phyloP scores from a whole-genome alignment of 2,888 invertebrate genomes.

The Lepidocyrtoides sp. region DNA sequence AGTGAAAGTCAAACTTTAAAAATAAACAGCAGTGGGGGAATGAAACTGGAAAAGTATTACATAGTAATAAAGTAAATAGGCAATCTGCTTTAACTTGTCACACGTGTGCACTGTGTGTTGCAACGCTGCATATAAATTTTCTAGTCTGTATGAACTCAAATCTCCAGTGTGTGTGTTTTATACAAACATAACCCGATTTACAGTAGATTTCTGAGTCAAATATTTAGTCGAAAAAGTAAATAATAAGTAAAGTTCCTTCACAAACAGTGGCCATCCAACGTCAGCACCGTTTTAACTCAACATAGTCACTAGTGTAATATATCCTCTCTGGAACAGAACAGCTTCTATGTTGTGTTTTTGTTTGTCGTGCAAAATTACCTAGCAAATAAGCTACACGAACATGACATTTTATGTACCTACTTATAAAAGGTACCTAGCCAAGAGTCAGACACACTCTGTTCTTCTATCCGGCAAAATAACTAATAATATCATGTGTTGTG shows the following conservation, averaged over 20 bases:
- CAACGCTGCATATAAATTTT: background rate
- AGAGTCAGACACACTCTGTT: background rate
- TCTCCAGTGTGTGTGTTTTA: background rate
- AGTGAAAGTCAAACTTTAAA: conserved; percentile 26
- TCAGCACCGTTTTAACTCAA: background rate
- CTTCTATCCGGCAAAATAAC: background rate
- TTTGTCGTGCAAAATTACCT: background rate
- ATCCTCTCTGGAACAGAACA: background rate
- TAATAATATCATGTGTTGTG: background rate
- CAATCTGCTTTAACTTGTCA: background rate
- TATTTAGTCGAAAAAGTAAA: conserved; percentile 15
- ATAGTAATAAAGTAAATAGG: background rate
- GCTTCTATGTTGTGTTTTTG: background rate
- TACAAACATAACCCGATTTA: background rate
- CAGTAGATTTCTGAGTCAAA: background rate
- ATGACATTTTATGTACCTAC: too few species aligned
- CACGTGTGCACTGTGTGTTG: conserved; percentile 29
- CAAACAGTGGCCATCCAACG: background rate
- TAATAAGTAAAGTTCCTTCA: background rate
- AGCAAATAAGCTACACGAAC: background rate
- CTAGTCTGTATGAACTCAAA: background rate
- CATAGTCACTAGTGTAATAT: background rate
- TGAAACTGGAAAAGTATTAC: too few species aligned
- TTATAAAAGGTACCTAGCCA: background rate
- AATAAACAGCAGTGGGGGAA: background rate